Evolutionary conservation across 1,140 invertebrate genomes (phyloP).

Genomic region (Stegodyphus mimosarum): DNA sequence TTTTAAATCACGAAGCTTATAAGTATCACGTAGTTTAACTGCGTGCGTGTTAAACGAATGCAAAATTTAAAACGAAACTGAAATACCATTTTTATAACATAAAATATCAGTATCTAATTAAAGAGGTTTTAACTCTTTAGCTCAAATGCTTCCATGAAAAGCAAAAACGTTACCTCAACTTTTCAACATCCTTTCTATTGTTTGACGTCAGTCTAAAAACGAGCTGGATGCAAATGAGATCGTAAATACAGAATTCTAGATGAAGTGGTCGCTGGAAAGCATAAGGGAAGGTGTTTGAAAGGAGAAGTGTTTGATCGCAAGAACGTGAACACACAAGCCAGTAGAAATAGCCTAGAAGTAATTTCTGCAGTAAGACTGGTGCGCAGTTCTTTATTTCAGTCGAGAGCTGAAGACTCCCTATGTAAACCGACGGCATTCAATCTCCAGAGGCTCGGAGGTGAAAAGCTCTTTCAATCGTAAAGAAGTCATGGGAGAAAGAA

Average conservation of each 20-base stretch:
- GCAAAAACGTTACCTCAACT: too few relatives aligned
- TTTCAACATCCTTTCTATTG: neutral
- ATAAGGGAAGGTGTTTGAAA: constrained; percentile 8
- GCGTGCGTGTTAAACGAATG: too few relatives aligned
- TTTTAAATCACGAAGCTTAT: too few relatives aligned
- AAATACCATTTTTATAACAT: too few relatives aligned
- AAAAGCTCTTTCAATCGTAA: constrained; percentile 32
- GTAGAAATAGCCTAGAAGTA: constrained; percentile 47
- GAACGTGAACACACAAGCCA: neutral
- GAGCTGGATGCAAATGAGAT: constrained; percentile 47
- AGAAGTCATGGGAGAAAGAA: neutral
- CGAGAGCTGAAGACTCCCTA: constrained; percentile 2
- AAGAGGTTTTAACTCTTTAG: too few relatives aligned
- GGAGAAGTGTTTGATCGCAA: neutral
- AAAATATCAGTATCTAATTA: too few relatives aligned
- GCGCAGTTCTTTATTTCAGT: neutral
- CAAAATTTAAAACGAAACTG: too few relatives aligned
- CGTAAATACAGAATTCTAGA: constrained; percentile 38
- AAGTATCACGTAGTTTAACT: too few relatives aligned
- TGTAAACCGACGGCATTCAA: constrained; percentile 33
- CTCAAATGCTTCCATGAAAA: too few relatives aligned
- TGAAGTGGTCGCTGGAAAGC: constrained; percentile 26
- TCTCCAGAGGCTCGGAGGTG: constrained; percentile 15
- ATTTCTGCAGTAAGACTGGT: constrained; percentile 26
- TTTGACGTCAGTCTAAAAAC: constrained; percentile 43